Evolutionary conservation across 2,888 invertebrate genomes (phyloP).

Genomic region (Stenodera caucasica): DNA sequence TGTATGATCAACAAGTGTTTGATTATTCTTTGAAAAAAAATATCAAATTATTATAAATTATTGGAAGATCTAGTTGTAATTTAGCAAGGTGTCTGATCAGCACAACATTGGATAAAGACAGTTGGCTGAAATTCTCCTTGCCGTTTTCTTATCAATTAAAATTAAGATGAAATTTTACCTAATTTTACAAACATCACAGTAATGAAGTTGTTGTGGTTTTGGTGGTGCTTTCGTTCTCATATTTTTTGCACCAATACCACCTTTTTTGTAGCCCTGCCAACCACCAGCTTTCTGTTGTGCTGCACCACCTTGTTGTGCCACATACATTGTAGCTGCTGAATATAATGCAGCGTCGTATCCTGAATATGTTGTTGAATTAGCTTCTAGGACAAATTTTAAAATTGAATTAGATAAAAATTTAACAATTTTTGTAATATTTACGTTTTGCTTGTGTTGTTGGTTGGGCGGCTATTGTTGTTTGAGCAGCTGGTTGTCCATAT

Average conservation of each 20-base stretch:
- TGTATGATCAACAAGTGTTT: background rate
- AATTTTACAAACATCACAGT: conserved; percentile 99
- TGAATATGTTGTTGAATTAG: conserved; percentile 71
- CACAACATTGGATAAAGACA: conserved; percentile 5
- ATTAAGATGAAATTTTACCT: conserved; percentile 60
- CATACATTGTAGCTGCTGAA: conserved; percentile 94
- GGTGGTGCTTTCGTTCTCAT: conserved; percentile 79
- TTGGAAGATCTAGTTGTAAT: background rate
- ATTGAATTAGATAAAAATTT: background rate
- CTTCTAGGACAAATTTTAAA: conserved; percentile 54
- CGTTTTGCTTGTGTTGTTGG: conserved; percentile 62
- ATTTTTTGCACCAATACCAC: conserved; percentile 62
- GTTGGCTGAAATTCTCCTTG: conserved; percentile 31
- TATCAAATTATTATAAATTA: background rate
- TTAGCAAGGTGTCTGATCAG: conserved; percentile 34
- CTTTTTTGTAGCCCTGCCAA: conserved; percentile 66
- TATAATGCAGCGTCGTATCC: conserved; percentile 95
- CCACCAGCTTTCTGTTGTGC: conserved; percentile 59
- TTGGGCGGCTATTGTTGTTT: conserved; percentile 62
- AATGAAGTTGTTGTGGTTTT: conserved; percentile 91
- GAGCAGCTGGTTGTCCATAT: conserved; percentile 58
- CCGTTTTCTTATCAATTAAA: background rate
- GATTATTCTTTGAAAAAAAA: too few species aligned
- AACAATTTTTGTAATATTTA: conserved; percentile 50
- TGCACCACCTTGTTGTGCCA: conserved; percentile 75